These are phyloP conservation scores for Melanocharis versteri DNA, from an alignment of 2,113 vertebrate species.

Conservation along the genomic window DNA sequence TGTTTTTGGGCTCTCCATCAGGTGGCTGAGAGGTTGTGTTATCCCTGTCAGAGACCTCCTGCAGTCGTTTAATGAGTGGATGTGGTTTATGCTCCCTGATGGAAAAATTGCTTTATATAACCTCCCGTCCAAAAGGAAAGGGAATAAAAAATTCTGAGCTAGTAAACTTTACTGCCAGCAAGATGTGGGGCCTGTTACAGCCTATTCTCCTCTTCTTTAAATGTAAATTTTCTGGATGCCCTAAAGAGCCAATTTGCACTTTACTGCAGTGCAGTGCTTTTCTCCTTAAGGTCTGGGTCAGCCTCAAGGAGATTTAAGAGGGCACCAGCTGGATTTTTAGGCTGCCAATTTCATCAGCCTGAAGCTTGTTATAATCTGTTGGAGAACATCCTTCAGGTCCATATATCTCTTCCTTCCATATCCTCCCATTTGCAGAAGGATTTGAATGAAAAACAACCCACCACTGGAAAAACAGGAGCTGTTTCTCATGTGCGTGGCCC, in stretches of 20 bases:
- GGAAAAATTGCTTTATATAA: conserved; percentile 13
- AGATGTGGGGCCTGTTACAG: conserved; percentile 1
- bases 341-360: background rate
- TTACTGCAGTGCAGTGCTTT: background rate
- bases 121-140: background rate
- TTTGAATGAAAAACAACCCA: background rate
- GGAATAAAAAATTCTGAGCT: conserved; percentile 40
- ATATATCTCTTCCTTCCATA: background rate
- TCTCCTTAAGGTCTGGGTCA: conserved; percentile 17
- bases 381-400: background rate
- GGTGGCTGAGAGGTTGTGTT: background rate
- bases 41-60: background rate
- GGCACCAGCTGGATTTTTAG: conserved; percentile 18
- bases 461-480: background rate
- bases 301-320: conserved; percentile 27
- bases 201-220: conserved; percentile 30
- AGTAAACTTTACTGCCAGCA: conserved; percentile 45
- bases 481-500: background rate
- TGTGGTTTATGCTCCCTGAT: conserved; percentile 1
- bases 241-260: conserved; percentile 39
- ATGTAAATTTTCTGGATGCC: conserved; percentile 26
- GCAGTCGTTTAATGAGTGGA: background rate
- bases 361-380: background rate
- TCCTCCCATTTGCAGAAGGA: background rate
- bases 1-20: background rate